Percentiles rank a stretch among this genome's conserved stretches.
Conservation (phyloP, 2,797 vertebrate genomes). For the Uromys caudimaculatus region DNA sequence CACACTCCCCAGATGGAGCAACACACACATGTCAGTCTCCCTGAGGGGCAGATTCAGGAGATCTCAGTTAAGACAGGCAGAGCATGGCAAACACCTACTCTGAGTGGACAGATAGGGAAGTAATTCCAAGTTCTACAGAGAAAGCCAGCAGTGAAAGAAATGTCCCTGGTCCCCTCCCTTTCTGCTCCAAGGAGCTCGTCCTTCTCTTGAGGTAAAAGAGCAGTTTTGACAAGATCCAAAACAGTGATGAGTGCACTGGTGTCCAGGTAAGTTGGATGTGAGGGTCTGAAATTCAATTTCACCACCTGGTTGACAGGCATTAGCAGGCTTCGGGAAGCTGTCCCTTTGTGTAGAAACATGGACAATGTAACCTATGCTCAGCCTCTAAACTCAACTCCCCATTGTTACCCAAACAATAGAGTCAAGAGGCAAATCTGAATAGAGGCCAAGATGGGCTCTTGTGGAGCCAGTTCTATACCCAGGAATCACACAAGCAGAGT, state of each 20-base stretch:
- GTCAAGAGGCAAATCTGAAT: neutral
- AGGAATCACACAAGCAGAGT: neutral
- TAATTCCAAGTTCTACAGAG: neutral
- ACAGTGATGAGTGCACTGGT: neutral
- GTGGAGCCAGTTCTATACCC: neutral
- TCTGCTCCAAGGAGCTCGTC: neutral
- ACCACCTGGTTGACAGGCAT: slow-evolving; percentile 17
- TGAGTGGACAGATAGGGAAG: neutral
- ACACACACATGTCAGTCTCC: neutral
- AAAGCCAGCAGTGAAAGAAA: slow-evolving; percentile 33
- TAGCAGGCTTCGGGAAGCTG: slow-evolving; percentile 47
- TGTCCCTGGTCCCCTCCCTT: neutral
- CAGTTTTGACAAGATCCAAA: slow-evolving; percentile 47
- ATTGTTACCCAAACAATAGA: slow-evolving; percentile 59
- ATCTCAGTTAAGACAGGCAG: neutral
- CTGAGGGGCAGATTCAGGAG: neutral
- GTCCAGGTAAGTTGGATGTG: slow-evolving; percentile 6
- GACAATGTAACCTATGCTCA: slow-evolving; percentile 49
- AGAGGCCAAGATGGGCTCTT: slow-evolving; percentile 48
- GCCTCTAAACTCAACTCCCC: slow-evolving; percentile 30
- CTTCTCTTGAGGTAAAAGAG: neutral
- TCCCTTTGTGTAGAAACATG: slow-evolving; percentile 63
- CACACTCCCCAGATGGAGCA: neutral
- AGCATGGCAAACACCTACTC: neutral
- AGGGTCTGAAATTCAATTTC: slow-evolving; percentile 63